Percentiles rank a stretch among this genome's conserved stretches.
Conservation (phyloP, 2,797 vertebrate species). For the Chiloscyllium punctatum region DNA sequence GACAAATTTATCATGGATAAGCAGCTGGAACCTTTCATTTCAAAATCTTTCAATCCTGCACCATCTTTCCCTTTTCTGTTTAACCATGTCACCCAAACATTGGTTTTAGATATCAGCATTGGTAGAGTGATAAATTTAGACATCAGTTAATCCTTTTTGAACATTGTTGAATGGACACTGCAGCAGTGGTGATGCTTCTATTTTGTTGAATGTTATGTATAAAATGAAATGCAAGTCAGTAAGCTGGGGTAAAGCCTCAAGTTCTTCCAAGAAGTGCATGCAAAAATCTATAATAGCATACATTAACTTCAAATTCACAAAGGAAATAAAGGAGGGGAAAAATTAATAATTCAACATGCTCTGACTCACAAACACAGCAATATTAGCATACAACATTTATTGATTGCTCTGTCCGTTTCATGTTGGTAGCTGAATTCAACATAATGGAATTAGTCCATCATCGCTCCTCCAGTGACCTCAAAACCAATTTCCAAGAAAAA, state of each 20-base stretch:
- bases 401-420: constrained; percentile 46
- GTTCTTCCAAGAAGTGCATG: constrained; percentile 14
- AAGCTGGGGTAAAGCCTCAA: not conserved
- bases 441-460: constrained; percentile 36
- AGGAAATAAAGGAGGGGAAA: constrained; percentile 38
- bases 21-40: not conserved
- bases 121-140: not conserved
- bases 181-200: constrained; percentile 14
- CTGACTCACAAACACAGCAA: constrained; percentile 49
- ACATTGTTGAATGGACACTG: constrained; percentile 3
- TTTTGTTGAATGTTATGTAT: constrained; percentile 1
- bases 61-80: not conserved
- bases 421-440: constrained; percentile 42
- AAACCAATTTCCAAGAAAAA: constrained; percentile 52
- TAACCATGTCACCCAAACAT: not conserved
- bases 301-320: not conserved
- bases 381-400: constrained; percentile 47
- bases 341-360: constrained; percentile 59
- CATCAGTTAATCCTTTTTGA: not conserved
- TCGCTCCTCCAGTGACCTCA: constrained; percentile 45
- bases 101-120: not conserved
- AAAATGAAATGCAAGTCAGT: constrained; percentile 29
- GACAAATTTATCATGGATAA: not conserved
- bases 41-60: constrained; percentile 1
- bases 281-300: not conserved